Evolutionary conservation across 1,140 invertebrate genomes (phyloP), one percentile per base, ranked within the genome.

Genomic region (Diabrotica virgifera): DNA sequence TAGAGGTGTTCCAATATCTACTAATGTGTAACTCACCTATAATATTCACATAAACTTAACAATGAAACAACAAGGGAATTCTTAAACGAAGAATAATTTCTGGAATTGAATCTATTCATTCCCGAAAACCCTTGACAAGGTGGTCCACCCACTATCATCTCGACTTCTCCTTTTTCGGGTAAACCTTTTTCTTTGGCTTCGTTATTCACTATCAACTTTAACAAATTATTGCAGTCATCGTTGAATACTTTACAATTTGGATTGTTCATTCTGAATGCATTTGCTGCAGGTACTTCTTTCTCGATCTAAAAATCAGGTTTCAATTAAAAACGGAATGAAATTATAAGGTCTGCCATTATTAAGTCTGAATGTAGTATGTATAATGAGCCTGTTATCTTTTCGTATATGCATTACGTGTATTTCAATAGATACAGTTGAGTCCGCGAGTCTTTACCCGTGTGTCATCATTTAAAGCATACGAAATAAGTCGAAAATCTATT

Each of bases 111-210:
- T 13, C 92, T 82, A 80, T 95, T 95, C 91, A 95, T 94, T 35
- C 90, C 91, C 66, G 90, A 93, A 78, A 95, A 96, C 0, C 93
- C 93, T 80, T 96, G 94, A 77, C 93, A 96, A 0, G 93, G 93
- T n/a, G 93, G 93, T 5, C 93, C 93, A 46, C 93, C 94, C 76
- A 91, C 92, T 5, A 96, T 75, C 50, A 95, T 75, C 70, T 95
- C 92, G 1, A 96, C 92, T 64, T 94, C 90, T 6, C 92, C 91
- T 74, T 87, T 89, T 73, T 85, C 78, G 0, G 94, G 93, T 46
- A 95, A 79, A 9, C 78, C 81, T 74, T 91, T 85, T 5, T 87
- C 87, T 2, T 72, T 67, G 0, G 67, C 72, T 55, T 79, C 78
- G 2, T 81, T 88, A 50, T 84, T 79, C 78, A 92, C 86, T 0